Base-by-base conservation (phyloP, 2,888 invertebrate genomes). In the Drosophila mimica region DNA sequence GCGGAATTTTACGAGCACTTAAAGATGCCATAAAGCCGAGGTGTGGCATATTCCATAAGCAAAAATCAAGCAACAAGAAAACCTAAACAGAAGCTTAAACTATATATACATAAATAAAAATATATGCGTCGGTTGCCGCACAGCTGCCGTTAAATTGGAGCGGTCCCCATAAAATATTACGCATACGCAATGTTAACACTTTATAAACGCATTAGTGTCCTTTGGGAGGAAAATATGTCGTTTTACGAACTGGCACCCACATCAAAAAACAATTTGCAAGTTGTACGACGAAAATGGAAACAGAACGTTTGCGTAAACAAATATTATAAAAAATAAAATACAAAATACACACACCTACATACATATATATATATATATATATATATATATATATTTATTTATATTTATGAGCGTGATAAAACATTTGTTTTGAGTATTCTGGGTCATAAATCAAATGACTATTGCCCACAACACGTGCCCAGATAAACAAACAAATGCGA, bases 101-200 rank as follows among this genome's bases (percentile, higher is more conserved):
- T 63, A 59, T 59, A 46, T 33, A 17, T 15, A n/a, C 6, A 54
- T 6, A 30, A 13, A n/a, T 17, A 17, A n/a, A 15, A 25, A 46
- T 46, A 25, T 46, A 15, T 46, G 33, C 28, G 54, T 7, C 58
- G 43, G 49, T 52, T 58, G 61, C 67, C 38, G 65, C 74, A 73
- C 58, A 79, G 74, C 69, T 83, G 83, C 79, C 64, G 74, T 86
- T 81, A 89, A 84, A 70, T 64, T 58, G 66, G 64, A 52, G 56
- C n/a, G 36, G 36, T 31, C 36, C 8, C 40, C 20, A 57, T 40
- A 28, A 60, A 67, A 80, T 85, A 76, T 88, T 76, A 79, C 81
- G 75, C 75, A 89, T 81, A 89, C 83, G 81, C 81, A 71, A 69
- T 81, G 88, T 89, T 89, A 89, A 76, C 87, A 87, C 86, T 89